Conservation (phyloP, 2,888 invertebrate genomes). For the Clanis bilineata region DNA sequence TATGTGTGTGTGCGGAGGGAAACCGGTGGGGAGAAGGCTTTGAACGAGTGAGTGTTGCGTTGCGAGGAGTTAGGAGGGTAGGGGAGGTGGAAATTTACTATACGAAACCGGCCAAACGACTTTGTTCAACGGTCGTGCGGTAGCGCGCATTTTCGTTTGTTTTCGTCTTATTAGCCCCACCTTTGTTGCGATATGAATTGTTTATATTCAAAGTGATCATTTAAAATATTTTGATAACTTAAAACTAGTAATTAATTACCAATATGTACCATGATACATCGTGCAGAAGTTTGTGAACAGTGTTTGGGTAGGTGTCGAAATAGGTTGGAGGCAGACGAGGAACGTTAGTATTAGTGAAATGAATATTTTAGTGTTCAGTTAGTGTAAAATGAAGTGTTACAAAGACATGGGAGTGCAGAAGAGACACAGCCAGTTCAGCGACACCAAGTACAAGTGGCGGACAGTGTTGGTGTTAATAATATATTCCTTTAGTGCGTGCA, state of each 20-base stretch:
- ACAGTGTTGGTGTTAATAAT: conserved; percentile 57
- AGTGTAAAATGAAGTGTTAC: conserved; percentile 63
- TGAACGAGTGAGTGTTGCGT: conserved; percentile 48
- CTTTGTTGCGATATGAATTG: conserved; percentile 71
- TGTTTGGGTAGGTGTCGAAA: conserved; percentile 57
- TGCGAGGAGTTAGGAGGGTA: too few species aligned
- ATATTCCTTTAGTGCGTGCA: conserved; percentile 52
- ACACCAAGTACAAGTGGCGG: conserved; percentile 81
- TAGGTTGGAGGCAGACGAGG: conserved; percentile 50
- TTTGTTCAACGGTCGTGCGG: conserved; percentile 77
- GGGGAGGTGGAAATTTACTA: conserved; percentile 44
- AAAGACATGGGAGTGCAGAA: conserved; percentile 76
- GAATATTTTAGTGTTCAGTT: conserved; percentile 63
- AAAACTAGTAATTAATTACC: conserved; percentile 5
- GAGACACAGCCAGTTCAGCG: conserved; percentile 78
- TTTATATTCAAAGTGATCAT: conserved; percentile 40
- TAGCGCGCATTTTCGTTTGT: conserved; percentile 69
- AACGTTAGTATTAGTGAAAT: conserved; percentile 65
- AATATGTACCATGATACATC: conserved; percentile 37
- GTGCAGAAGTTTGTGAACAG: conserved; percentile 23
- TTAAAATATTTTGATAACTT: neutral
- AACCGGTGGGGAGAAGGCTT: conserved; percentile 62
- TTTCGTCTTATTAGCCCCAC: conserved; percentile 66
- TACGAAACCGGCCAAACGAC: conserved; percentile 77
- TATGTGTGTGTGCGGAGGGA: conserved; percentile 25